Conservation (phyloP, 2,113 vertebrate genomes). For the Origma solitaria region DNA sequence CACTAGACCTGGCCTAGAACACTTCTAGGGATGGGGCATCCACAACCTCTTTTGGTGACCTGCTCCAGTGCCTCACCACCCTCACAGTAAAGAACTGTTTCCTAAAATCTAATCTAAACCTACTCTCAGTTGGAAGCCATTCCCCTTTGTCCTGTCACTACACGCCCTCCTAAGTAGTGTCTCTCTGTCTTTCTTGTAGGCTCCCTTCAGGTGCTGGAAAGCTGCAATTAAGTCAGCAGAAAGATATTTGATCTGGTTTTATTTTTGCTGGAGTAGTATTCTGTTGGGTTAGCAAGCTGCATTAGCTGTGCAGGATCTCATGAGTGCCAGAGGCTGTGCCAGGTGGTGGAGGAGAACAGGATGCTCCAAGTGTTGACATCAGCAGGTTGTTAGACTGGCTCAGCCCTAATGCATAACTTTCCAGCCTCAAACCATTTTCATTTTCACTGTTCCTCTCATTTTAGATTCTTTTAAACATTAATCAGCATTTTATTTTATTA, state of each 20-base stretch:
- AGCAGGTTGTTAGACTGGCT: background rate
- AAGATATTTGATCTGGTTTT: background rate
- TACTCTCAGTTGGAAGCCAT: background rate
- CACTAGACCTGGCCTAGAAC: background rate
- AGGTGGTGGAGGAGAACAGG: background rate
- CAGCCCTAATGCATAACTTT: fast-evolving
- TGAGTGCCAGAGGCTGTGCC: background rate
- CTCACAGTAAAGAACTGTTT: background rate
- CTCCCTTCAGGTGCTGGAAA: background rate
- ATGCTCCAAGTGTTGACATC: background rate
- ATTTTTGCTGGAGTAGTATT: background rate
- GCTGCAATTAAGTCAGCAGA: background rate
- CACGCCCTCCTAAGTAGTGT: background rate
- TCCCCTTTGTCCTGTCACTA: background rate
- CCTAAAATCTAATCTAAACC: background rate
- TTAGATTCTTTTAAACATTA: background rate
- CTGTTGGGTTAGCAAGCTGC: background rate
- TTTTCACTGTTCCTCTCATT: background rate
- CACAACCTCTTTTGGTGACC: background rate
- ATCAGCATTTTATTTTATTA: background rate
- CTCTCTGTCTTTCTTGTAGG: background rate
- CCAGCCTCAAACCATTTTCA: background rate
- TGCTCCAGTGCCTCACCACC: background rate
- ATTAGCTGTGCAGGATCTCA: background rate
- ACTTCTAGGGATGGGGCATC: background rate